These are phyloP conservation scores for Volucella bombylans DNA, from an alignment of 2,888 invertebrate genomes.

Conservation along the genomic window DNA sequence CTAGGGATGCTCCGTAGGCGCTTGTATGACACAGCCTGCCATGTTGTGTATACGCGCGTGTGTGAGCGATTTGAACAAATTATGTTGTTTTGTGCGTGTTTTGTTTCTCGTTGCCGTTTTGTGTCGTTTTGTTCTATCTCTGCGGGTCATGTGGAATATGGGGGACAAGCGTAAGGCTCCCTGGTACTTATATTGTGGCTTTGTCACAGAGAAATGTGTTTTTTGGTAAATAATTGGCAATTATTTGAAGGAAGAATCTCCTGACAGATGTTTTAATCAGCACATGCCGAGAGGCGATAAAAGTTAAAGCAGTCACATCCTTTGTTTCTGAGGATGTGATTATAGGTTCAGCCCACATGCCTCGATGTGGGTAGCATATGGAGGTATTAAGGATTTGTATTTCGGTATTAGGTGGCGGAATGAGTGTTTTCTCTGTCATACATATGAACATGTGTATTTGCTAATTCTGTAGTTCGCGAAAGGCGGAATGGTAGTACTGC, in stretches of 20 bases:
- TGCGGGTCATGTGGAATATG: conserved; percentile 41
- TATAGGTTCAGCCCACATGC: neutral
- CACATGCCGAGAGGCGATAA: conserved; percentile 55
- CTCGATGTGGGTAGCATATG: too few species aligned
- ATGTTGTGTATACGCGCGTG: neutral
- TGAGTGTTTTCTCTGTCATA: too few species aligned
- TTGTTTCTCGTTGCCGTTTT: conserved; percentile 36
- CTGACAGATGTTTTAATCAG: conserved; percentile 64
- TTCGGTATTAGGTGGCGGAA: too few species aligned
- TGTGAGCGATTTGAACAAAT: conserved; percentile 47
- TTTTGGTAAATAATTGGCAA: conserved; percentile 57
- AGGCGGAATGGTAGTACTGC: too few species aligned
- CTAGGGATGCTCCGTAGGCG: conserved; percentile 22
- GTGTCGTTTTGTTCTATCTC: neutral
- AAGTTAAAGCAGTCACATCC: conserved; percentile 45
- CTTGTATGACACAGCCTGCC: neutral
- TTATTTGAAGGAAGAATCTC: conserved; percentile 58
- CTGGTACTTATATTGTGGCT: conserved; percentile 1
- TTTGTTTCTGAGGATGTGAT: conserved; percentile 8
- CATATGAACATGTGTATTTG: too few species aligned
- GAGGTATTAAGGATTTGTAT: too few species aligned
- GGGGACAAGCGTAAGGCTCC: conserved; percentile 3
- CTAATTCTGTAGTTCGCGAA: too few species aligned
- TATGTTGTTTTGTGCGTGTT: conserved; percentile 56
- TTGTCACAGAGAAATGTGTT: conserved; percentile 36